phyloP scores from a whole-genome alignment of 2,113 vertebrate species.

The Peucedramus taeniatus region DNA sequence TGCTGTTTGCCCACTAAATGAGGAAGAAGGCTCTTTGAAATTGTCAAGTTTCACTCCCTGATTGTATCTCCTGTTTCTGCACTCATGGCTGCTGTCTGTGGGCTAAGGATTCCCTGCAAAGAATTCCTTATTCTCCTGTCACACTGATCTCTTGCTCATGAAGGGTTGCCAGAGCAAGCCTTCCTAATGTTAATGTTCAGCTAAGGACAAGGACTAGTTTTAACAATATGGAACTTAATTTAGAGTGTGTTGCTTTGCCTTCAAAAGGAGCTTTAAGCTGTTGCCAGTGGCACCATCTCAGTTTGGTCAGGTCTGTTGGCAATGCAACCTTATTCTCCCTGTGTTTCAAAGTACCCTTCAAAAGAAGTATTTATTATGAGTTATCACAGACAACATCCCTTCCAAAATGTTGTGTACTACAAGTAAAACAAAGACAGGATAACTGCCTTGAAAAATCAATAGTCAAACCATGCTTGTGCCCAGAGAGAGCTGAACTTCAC shows the following conservation, averaged over 20 bases:
- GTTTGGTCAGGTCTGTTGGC: background rate
- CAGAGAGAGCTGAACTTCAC: background rate
- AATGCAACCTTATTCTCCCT: background rate
- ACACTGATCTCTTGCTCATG: background rate
- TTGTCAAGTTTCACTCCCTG: background rate
- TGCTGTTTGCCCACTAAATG: background rate
- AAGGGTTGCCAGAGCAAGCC: background rate
- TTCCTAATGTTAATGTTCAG: background rate
- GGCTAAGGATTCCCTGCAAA: background rate
- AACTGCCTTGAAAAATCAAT: background rate
- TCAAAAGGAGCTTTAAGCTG: background rate
- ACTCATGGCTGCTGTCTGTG: background rate
- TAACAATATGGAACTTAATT: background rate
- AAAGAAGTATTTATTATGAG: background rate
- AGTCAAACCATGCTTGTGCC: background rate
- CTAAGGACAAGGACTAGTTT: background rate
- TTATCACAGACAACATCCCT: background rate
- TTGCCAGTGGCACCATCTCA: background rate
- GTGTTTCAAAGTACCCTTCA: background rate
- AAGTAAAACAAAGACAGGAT: background rate
- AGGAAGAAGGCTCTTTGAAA: background rate
- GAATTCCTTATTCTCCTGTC: rapidly evolving
- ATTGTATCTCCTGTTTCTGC: background rate
- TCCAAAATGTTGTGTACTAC: background rate
- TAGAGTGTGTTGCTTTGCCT: background rate